Evolutionary conservation across 2,113 vertebrate species (phyloP), one percentile per base, ranked within the genome.

Genomic region (Mystacornis crossleyi): DNA sequence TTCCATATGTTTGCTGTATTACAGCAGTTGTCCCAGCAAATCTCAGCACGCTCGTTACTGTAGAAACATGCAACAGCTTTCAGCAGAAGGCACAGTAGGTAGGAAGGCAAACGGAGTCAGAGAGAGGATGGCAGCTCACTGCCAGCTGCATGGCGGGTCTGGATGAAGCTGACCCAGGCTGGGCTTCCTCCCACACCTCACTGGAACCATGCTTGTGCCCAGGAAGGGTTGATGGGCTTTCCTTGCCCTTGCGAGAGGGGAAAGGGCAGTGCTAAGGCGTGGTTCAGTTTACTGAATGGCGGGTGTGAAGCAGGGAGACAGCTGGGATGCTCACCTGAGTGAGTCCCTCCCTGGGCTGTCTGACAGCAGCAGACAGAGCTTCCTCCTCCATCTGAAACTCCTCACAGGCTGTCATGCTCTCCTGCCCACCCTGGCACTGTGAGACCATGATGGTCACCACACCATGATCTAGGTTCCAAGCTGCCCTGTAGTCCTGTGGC

Each of bases 321-420:
- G 20, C 45, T 31, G n/a, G 31, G 12, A 38, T 42, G 23, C 8
- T 64, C 4, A 2, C 18, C 31, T 1, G 4, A 7, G 21, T 4
- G 11, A 73, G 38, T 25, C 14, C 5, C 28, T 67, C 33, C 33
- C 14, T 26, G 23, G 25, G 15, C 25, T 87, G 23, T 55, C 47
- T 58, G 51, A 38, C 8, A 18, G 33, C 61, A 34, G 48, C 14
- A 23, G 20, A 8, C 23, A n/a, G 0, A 1, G 28, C 33, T 53
- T 47, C 23, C 26, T 82, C 25, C 19, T 83, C 23, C 18, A 4
- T 7, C 38, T 75, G 26, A 64, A 87, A 29, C 34, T 60, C 40
- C 31, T 14, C 7, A 1, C 21, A 31, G 0, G 1, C 34, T 15
- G 10, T 17, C 47, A 8, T 0, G 0, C 18, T 50, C n/a, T 69